Base-by-base conservation (phyloP, 2,797 vertebrate species). In the Girardinus metallicus region DNA sequence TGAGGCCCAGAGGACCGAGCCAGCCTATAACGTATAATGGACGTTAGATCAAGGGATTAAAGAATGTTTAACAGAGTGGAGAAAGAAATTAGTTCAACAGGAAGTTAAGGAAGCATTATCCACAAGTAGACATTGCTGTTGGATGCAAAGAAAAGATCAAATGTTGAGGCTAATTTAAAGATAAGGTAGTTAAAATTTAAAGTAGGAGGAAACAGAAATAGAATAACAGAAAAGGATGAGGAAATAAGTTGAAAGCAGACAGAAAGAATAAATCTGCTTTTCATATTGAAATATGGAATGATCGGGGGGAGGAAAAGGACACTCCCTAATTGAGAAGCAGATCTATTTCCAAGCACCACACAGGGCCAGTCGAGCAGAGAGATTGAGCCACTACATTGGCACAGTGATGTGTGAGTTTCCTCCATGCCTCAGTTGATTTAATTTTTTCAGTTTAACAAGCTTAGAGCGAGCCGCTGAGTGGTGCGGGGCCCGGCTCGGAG, bases 381-480 rank as follows among this genome's bases (percentile, higher is more conserved):
- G 75, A 82, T 4, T 66, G 84, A 85, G 83, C 78, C 83, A 78
- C 79, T 79, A 82, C 76, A 81, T 85, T 86, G 43, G 74, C 80
- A 87, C 49, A 85, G 83, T 79, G 79, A 87, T 57, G 86, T 91
- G 91, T 90, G 86, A 92, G 92, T 90, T 93, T 90, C 83, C 89
- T 93, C 80, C 83, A 79, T 9, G 23, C 75, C 87, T 91, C 88
- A 86, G 88, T 81, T 85, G 83, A 92, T 92, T 92, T 91, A 44
- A 81, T 92, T 94, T 90, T 94, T 93, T 92, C 89, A 88, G 80
- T 94, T 92, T 93, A 92, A 94, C 93, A 89, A 87, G 93, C 88
- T 94, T 93, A 93, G 74, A 73, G 83, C 84, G 86, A 90, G 87
- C 82, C 75, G 90, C 36, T 80, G 89, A 88, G 84, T 71, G 81